Conservation (phyloP, 2,113 vertebrate species). For the Oxyura jamaicensis region DNA sequence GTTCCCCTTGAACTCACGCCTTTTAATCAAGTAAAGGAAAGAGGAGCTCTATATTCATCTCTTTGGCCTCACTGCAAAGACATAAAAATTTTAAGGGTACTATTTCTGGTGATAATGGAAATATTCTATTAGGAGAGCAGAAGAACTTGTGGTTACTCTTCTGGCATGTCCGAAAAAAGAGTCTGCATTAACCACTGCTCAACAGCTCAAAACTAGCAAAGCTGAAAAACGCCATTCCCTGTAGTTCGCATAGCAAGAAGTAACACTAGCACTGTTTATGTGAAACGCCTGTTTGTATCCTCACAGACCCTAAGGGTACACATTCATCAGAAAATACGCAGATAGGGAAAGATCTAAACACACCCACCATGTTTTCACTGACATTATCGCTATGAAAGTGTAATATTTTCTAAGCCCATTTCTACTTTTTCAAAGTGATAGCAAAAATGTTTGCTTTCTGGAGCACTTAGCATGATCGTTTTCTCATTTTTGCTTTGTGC, state of each 20-base stretch:
- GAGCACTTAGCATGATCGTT: accelerated
- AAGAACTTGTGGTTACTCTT: background rate
- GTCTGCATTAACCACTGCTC: background rate
- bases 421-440: background rate
- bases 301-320: background rate
- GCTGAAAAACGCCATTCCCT: background rate
- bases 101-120: slow-evolving; percentile 1
- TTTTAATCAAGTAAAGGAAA: background rate
- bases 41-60: background rate
- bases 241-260: background rate
- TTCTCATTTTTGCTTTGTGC: background rate
- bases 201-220: background rate
- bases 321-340: background rate
- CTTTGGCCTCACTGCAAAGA: background rate
- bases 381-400: background rate
- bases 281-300: background rate
- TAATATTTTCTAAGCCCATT: background rate
- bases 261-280: background rate
- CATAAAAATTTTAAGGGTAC: background rate
- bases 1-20: background rate
- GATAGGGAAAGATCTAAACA: background rate
- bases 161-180: background rate
- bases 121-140: background rate
- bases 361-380: background rate
- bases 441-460: background rate